Evolutionary conservation across 1,140 invertebrate species (phyloP).

Genomic region (Caenorhabditis remanei): DNA sequence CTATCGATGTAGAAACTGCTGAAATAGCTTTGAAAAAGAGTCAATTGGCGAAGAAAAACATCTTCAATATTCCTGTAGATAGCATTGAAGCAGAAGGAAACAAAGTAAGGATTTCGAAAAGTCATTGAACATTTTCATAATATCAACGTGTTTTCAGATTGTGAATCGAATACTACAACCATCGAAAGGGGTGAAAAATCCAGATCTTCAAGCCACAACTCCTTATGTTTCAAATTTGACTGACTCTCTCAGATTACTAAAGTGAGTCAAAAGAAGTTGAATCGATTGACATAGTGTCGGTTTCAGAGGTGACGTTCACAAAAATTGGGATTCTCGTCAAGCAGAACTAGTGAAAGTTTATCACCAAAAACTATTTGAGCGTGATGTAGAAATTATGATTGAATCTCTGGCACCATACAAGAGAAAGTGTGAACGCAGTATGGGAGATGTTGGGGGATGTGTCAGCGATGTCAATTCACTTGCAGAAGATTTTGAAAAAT

Average conservation of each 20-base stretch:
- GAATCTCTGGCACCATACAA: background rate
- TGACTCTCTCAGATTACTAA: conserved; percentile 81
- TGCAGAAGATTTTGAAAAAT: conserved; percentile 5
- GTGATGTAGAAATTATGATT: conserved; percentile 91
- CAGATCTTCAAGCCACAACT: conserved; percentile 50
- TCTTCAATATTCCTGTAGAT: conserved; percentile 45
- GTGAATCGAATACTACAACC: conserved; percentile 55
- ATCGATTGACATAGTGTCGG: conserved; percentile 83
- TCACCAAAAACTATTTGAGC: conserved; percentile 92
- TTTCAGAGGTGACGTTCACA: conserved; percentile 89
- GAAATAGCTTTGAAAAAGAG: conserved; percentile 15
- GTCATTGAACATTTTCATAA: background rate
- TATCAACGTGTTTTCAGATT: conserved; percentile 38
- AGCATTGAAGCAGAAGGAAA: conserved; percentile 38
- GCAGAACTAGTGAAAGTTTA: conserved; percentile 93
- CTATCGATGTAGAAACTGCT: conserved; percentile 13
- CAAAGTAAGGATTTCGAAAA: conserved; percentile 6
- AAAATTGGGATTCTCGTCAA: conserved; percentile 93
- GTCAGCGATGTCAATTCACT: background rate
- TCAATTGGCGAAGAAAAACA: conserved; percentile 26
- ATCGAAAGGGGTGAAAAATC: conserved; percentile 62
- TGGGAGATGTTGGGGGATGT: conserved; percentile 43
- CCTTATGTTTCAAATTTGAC: conserved; percentile 78
- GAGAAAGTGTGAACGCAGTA: conserved; percentile 17
- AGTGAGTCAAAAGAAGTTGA: conserved; percentile 23